Evolutionary conservation across 2,113 vertebrate genomes (phyloP).

Genomic region (Falco punctatus): DNA sequence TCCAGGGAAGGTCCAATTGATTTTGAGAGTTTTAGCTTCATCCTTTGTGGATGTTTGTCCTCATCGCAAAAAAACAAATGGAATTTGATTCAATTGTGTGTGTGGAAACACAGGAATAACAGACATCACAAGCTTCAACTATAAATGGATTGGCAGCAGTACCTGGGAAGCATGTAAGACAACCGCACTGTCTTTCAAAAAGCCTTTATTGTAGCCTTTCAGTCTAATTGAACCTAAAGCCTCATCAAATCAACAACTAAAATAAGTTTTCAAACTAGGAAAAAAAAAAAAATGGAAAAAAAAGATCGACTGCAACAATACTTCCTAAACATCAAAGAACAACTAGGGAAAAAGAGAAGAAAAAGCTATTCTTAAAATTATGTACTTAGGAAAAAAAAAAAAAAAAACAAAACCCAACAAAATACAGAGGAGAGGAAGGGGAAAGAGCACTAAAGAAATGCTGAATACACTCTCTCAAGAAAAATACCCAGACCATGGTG

Average conservation of each 20-base stretch:
- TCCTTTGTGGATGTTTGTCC: neutral
- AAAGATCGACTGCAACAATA: neutral
- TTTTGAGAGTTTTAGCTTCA: neutral
- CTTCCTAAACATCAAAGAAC: neutral
- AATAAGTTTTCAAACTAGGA: neutral
- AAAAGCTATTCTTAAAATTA: neutral
- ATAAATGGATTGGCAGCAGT: neutral
- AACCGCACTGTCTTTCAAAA: neutral
- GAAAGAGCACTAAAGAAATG: neutral
- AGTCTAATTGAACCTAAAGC: neutral
- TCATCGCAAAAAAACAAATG: neutral
- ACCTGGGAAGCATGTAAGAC: neutral
- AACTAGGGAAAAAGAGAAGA: rapidly evolving
- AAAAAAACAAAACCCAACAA: neutral
- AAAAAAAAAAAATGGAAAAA: no score
- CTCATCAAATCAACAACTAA: neutral
- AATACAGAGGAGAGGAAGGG: neutral
- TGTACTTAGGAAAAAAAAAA: neutral
- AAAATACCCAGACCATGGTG: neutral
- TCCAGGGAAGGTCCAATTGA: neutral
- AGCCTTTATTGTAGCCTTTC: neutral
- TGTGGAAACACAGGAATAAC: neutral
- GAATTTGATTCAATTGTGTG: neutral
- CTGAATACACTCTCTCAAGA: neutral
- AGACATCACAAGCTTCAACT: neutral